Conservation (phyloP, 2,113 vertebrate genomes). For the Saccopteryx bilineata region DNA sequence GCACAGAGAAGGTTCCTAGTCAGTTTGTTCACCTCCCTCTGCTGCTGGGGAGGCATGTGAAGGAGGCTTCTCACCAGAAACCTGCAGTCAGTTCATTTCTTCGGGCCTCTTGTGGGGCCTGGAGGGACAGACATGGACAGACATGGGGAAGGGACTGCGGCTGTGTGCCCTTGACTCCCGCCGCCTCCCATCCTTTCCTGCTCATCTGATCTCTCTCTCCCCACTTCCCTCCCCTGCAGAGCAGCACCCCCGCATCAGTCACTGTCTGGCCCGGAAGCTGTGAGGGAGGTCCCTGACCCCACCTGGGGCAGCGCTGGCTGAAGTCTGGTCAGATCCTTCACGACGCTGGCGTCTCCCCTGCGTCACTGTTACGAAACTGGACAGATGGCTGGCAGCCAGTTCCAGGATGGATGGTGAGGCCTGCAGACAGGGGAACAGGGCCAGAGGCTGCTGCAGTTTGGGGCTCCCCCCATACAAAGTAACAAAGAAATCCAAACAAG, state of each 20-base stretch:
- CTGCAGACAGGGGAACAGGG: background rate
- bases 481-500: background rate
- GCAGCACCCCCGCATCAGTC: background rate
- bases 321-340: fast-evolving
- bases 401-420: background rate
- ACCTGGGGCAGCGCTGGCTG: too few relatives aligned
- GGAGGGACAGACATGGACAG: background rate
- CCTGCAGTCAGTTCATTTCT: background rate
- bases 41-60: background rate
- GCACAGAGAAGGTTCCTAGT: background rate
- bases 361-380: background rate
- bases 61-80: background rate
- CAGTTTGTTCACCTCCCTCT: background rate
- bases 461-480: too few relatives aligned
- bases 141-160: background rate
- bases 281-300: background rate
- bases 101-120: fast-evolving
- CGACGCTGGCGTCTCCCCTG: background rate
- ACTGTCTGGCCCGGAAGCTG: background rate
- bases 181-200: background rate
- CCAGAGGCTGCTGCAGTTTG: background rate
- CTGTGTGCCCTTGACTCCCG: background rate
- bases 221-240: background rate
- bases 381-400: fast-evolving
- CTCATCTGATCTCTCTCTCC: background rate